phyloP scores from a whole-genome alignment of 2,888 invertebrate species.

The Parapristionchus giblindavisi region DNA sequence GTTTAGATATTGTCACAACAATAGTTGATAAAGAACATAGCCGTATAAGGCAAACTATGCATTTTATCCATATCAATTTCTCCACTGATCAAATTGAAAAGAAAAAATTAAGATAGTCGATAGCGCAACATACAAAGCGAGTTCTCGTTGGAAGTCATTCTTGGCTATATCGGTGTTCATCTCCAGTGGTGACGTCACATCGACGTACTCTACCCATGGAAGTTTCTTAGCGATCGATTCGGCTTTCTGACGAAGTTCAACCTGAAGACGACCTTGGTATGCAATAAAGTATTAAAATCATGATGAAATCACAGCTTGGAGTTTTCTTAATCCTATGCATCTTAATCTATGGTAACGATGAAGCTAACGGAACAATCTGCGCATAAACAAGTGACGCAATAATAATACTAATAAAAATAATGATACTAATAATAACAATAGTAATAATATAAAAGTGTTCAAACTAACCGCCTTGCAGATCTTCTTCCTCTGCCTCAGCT shows the following conservation, averaged over 20 bases:
- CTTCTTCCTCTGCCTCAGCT: slow-evolving; percentile 59
- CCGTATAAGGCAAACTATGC: too few relatives aligned
- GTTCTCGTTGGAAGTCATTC: slow-evolving; percentile 66
- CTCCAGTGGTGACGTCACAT: slow-evolving; percentile 54
- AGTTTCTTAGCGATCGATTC: slow-evolving; percentile 52
- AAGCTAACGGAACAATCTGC: too few relatives aligned
- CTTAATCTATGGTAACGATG: too few relatives aligned
- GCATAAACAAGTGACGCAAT: too few relatives aligned
- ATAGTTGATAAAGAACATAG: too few relatives aligned
- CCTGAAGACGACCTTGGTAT: too few relatives aligned
- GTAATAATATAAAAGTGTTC: too few relatives aligned
- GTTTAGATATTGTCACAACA: too few relatives aligned
- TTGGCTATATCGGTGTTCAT: slow-evolving; percentile 55
- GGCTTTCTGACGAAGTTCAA: slow-evolving; percentile 56
- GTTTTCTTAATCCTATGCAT: too few relatives aligned
- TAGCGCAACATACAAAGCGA: slow-evolving; percentile 58
- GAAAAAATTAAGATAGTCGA: background rate
- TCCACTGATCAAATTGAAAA: background rate
- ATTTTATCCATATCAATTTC: too few relatives aligned
- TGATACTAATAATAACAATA: background rate
- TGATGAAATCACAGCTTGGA: too few relatives aligned
- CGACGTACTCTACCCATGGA: slow-evolving; percentile 59
- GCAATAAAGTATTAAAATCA: too few relatives aligned
- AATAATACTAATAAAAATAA: background rate
- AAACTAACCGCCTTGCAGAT: slow-evolving; percentile 82